These are phyloP conservation scores for Brotula barbata DNA, from an alignment of 2,797 vertebrate genomes.

Conservation along the genomic window DNA sequence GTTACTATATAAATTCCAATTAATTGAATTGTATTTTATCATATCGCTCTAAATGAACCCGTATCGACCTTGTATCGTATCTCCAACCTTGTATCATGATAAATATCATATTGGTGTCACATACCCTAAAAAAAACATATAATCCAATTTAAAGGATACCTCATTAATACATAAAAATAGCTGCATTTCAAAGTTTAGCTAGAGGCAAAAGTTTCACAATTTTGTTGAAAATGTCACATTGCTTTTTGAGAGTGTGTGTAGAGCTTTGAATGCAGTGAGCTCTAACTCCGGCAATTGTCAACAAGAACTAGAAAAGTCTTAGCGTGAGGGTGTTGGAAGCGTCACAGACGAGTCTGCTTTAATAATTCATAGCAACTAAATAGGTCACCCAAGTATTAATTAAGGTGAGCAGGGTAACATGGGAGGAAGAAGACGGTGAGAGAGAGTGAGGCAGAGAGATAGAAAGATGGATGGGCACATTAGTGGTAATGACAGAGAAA, in stretches of 20 bases:
- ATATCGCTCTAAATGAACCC: no score
- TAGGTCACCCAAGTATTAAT: constrained; percentile 70
- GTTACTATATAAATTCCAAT: no score
- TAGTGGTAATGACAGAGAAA: constrained; percentile 8
- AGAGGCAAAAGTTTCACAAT: no score
- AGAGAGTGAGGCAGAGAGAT: background rate
- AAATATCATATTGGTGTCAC: no score
- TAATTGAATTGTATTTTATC: no score
- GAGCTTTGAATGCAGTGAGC: background rate
- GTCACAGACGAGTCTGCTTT: constrained; percentile 42
- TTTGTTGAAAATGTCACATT: background rate
- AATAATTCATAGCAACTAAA: constrained; percentile 66
- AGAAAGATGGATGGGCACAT: constrained; percentile 22
- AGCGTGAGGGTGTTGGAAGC: constrained; percentile 31
- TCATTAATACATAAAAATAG: no score
- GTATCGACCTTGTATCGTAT: no score
- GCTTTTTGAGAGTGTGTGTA: background rate
- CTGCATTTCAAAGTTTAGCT: no score
- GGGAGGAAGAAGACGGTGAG: constrained; percentile 5
- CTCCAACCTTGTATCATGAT: no score
- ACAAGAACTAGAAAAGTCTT: constrained; percentile 25
- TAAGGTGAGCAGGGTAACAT: constrained; percentile 47
- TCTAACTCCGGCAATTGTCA: background rate
- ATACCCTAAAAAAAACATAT: no score
- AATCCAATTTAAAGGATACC: no score